A percentile compares a stretch with the other conserved stretches of the same genome.
phyloP scores from a whole-genome alignment of 1,140 invertebrate genomes.

The Zaprionus capensis region DNA sequence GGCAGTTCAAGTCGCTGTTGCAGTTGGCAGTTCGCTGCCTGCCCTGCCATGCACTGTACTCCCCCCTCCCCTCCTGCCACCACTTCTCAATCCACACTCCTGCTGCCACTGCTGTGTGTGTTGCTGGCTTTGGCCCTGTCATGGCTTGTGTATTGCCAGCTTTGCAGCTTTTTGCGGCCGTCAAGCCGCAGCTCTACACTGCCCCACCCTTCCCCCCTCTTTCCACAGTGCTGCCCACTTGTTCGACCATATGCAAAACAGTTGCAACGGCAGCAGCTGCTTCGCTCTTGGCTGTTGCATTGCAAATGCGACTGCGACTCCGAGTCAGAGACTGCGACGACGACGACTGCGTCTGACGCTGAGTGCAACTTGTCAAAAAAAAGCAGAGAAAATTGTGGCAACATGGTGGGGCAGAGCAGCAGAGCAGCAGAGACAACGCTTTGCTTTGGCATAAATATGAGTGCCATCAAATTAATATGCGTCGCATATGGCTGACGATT shows the following conservation, averaged over 20 bases:
- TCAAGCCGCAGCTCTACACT: not conserved
- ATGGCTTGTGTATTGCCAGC: constrained; percentile 64
- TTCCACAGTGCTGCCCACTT: constrained; percentile 32
- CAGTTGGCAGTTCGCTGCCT: constrained; percentile 21
- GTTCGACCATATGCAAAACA: constrained; percentile 76
- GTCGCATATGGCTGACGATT: constrained; percentile 81
- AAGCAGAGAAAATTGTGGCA: constrained; percentile 14
- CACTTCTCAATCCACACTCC: not conserved
- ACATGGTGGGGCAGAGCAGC: constrained; percentile 5
- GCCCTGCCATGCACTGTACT: not conserved
- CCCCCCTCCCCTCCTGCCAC: too few relatives aligned
- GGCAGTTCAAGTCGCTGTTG: constrained; percentile 33
- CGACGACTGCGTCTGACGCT: constrained; percentile 44
- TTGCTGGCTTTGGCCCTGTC: constrained; percentile 41
- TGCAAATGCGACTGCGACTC: constrained; percentile 40
- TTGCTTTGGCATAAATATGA: constrained; percentile 82
- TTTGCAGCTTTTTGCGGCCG: constrained; percentile 56
- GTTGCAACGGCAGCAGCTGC: constrained; percentile 59
- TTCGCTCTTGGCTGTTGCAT: constrained; percentile 36
- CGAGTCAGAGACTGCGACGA: not conserved
- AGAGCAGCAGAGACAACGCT: constrained; percentile 43
- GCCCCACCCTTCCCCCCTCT: not conserved
- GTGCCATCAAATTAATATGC: constrained; percentile 83
- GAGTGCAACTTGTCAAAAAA: constrained; percentile 82
- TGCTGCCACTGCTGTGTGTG: not conserved